phyloP scores from a whole-genome alignment of 2,797 vertebrate species.

The Malacoctenus gilli region DNA sequence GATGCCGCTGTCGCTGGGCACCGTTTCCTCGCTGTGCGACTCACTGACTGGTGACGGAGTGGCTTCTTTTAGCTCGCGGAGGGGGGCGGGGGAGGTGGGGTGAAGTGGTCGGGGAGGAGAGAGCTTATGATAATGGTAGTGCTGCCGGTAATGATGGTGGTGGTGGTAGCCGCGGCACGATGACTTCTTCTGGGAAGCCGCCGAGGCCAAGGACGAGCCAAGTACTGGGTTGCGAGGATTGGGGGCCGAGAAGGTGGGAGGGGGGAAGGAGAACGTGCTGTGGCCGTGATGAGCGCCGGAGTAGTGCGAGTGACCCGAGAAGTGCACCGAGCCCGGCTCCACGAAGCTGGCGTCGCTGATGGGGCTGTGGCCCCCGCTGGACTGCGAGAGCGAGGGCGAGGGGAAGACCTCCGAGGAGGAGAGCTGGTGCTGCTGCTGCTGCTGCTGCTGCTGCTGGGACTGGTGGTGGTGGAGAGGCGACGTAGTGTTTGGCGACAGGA shows the following conservation, averaged over 20 bases:
- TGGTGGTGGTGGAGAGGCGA: constrained; percentile 84
- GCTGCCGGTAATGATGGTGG: constrained; percentile 82
- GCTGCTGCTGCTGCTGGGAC: constrained; percentile 83
- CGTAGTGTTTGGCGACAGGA: constrained; percentile 78
- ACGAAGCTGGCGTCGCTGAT: constrained; percentile 94
- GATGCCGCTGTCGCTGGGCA: constrained; percentile 97
- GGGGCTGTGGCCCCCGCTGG: constrained; percentile 91
- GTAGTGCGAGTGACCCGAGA: constrained; percentile 86
- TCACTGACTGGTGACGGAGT: constrained; percentile 97
- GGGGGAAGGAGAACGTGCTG: constrained; percentile 80
- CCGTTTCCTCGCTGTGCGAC: constrained; percentile 96
- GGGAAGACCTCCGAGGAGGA: constrained; percentile 88
- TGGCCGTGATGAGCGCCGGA: constrained; percentile 81
- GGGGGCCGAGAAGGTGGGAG: constrained; percentile 82
- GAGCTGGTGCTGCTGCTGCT: constrained; percentile 80
- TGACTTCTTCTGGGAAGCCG: constrained; percentile 91
- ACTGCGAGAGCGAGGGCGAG: constrained; percentile 89
- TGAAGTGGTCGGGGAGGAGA: constrained; percentile 88
- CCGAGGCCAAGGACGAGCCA: constrained; percentile 61
- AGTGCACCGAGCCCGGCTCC: constrained; percentile 93
- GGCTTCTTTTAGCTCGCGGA: constrained; percentile 95
- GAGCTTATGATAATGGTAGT: constrained; percentile 82
- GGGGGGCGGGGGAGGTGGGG: constrained; percentile 94
- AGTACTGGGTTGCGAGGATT: constrained; percentile 74
- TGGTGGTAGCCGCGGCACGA: constrained; percentile 88